phyloP scores from a whole-genome alignment of 1,140 invertebrate genomes.

The Drosophila lacteicornis region DNA sequence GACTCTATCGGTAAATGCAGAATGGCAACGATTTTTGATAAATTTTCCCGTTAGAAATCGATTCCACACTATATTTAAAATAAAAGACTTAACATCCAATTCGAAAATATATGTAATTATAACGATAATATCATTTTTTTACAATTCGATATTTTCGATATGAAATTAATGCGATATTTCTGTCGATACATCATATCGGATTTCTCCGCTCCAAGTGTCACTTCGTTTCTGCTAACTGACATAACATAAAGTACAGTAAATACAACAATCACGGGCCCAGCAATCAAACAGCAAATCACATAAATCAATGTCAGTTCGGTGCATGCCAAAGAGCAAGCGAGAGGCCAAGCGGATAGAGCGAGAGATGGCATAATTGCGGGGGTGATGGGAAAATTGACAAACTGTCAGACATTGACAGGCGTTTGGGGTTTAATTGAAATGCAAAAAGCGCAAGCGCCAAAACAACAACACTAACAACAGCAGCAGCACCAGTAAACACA shows the following conservation, averaged over 20 bases:
- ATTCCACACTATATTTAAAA: no score
- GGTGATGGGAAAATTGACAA: constrained; percentile 72
- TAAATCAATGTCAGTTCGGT: constrained; percentile 72
- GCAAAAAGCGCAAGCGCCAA: constrained; percentile 83
- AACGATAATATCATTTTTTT: not conserved
- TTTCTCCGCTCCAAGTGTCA: constrained; percentile 22
- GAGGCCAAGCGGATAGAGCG: constrained; percentile 12
- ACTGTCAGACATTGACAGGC: constrained; percentile 83
- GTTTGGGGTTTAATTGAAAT: constrained; percentile 81
- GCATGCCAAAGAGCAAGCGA: constrained; percentile 26
- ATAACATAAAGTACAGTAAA: constrained; percentile 33
- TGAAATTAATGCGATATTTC: not conserved
- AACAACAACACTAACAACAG: constrained; percentile 53
- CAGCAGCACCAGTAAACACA: constrained; percentile 33
- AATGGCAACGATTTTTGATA: no score
- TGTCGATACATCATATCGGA: not conserved
- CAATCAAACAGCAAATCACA: constrained; percentile 59
- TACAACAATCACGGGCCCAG: constrained; percentile 45
- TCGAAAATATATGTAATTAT: no score
- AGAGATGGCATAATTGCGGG: constrained; percentile 11
- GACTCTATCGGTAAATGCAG: no score
- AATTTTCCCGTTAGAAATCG: not conserved
- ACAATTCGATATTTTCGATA: not conserved
- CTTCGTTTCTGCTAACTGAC: constrained; percentile 17
- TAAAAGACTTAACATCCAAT: no score